Evolutionary conservation across 1,140 invertebrate species (phyloP), one percentile per base, ranked within the genome.

Genomic region (Macrocentrus cingulum): DNA sequence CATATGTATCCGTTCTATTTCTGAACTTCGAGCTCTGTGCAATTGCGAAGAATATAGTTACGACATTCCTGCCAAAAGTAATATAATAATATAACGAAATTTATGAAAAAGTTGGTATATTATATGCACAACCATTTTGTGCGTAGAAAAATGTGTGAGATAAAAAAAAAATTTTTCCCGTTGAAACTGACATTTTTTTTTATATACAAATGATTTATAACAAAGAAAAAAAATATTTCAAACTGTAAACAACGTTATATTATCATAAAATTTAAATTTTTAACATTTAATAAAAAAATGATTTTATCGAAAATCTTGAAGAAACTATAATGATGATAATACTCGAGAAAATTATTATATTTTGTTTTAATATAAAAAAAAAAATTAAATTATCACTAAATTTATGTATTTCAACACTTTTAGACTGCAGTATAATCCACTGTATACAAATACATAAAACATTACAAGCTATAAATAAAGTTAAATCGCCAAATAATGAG

Each of bases 41-140:
- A 32, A 52, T 18, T 53, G 42, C 41, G 59, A 52, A 62, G 53
- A 64, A 56, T 68, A 66, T 59, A 66, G 57, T 68, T 68, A 65
- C 50, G 51, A 68, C 61, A 71, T 69, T 71, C 69, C 67, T 71
- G 67, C 67, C 69, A 71, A 71, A 71, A 69, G 62, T 66, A 69
- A 69, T 62, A 60, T 56, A 59, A 62, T 61, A 61, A 60, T 59
- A 59, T 62, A 71, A 69, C 65, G 61, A 74, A 72, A 69, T 71
- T 72, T 69, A 74, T 70, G 60, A 59, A 60, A 74, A 63, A 72
- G 69, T 68, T 69, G 60, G 65, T 67, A 56, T n/a, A n/a, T n/a
- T n/a, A n/a, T 61, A 41, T 66, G 56, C 64, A 60, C 63, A 60
- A 54, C n/a, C n/a, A n/a, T n/a, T n/a, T n/a, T n/a, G n/a, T n/a